Evolutionary conservation across 2,113 vertebrate species (phyloP), one percentile per base, ranked within the genome.

Genomic region (Grus americana): DNA sequence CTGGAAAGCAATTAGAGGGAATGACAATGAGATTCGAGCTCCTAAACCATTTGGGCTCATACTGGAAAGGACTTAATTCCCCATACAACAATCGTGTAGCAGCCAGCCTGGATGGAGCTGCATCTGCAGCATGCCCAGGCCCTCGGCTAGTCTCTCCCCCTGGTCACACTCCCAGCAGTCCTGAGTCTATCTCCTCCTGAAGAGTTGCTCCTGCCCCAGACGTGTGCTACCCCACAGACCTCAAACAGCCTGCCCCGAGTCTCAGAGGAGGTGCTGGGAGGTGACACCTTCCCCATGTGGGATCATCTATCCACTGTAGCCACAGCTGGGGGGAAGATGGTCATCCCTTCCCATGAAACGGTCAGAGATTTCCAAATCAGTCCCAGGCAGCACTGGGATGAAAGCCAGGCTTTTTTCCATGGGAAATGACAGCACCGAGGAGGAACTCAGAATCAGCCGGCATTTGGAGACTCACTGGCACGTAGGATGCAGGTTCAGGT

Each of bases 91-190:
- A 54, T 10, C 19, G 40, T 8, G 2, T 1, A 42, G 42, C 52
- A 89, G 61, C 14, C 59, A 83, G 52, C 26, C 76, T 59, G 44
- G 65, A 10, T 5, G 3, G 50, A 80, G 50, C 61, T 71, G 67
- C 4, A 1, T 3, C 40, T 36, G 46, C 75, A 74, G n/a, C 1
- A 0, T 26, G 40, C 3, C 34, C 2, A 1, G 58, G 38, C 15
- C 19, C 24, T 40, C 5, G 5, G 30, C 7, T 5, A 67, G 52
- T 54, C 17, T 86, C 17, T 34, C 8, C 38, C 36, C 7, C 44
- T 36, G 42, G 24, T 29, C 49, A 0, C 10, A 32, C 27, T 42
- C 55, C 36, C 40, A 66, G 57, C 36, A 70, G 14, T 20, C 27
- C 29, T 9, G 7, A 44, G 34, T 30, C 46, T 38, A 3, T 15